Evolutionary conservation across 2,888 invertebrate species (phyloP), one percentile per base, ranked within the genome.

Genomic region (Caenorhabditis doughertyi): DNA sequence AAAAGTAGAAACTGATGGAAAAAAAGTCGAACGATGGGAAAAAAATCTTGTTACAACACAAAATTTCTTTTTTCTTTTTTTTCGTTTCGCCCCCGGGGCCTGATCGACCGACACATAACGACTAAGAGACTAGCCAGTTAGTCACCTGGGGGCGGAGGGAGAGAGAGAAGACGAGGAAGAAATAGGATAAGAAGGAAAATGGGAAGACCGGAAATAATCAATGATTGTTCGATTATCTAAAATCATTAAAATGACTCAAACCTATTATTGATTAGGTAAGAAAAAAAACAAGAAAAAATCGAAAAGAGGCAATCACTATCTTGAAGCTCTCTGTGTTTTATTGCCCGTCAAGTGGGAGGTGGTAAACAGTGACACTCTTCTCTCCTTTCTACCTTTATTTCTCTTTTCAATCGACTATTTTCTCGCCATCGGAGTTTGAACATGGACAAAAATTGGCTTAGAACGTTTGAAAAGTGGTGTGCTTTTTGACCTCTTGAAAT

Each of bases 191-290:
- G 29, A 51, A 60, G 39, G 42, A 35, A 18, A 11, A 51, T n/a
- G 58, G n/a, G 53, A 62, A 73, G 73, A 73, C 73, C 73, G 73
- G 73, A 73, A 73, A 73, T 73, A 65, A 65, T 73, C 73, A 65
- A 71, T 71, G 68, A 39, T 29, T 67, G 67, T 67, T n/a, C n/a
- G n/a, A n/a, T n/a, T 51, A 51, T 67, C 53, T 53, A 53, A 47
- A 29, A 47, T 49, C 42, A 67, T 60, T 32, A 21, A 62, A 27
- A 35, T 53, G 62, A 62, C 35, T 72, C 39, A 62, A 47, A 27
- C 13, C 32, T 29, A 29, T 58, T 49, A 18, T 47, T 23, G 21
- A 44, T 56, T 16, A 16, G 11, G 53, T n/a, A 27, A n/a, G 3
- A 9, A 13, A 9, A 62, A 13, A 62, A 49, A 49, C 23, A 53